phyloP scores from a whole-genome alignment of 2,113 vertebrate genomes.

The Atherinomorus stipes region DNA sequence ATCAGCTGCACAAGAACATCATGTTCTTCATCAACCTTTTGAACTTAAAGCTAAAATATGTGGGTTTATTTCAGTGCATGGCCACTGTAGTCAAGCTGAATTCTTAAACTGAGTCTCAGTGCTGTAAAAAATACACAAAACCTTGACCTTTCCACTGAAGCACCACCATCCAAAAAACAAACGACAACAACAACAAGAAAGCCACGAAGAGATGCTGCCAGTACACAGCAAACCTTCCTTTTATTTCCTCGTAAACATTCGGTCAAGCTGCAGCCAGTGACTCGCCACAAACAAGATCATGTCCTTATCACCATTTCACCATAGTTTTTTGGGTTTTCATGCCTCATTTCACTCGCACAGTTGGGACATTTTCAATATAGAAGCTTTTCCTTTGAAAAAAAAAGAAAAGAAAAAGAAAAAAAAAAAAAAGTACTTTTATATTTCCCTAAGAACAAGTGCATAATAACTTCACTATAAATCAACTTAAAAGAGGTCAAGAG shows the following conservation, averaged over 20 bases:
- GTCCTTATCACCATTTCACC: neutral
- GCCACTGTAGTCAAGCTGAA: constrained; percentile 54
- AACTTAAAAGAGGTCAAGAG: constrained; percentile 34
- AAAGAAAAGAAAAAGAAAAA: too few relatives aligned
- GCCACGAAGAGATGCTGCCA: constrained; percentile 13
- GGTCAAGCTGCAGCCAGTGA: constrained; percentile 15
- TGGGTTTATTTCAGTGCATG: constrained; percentile 33
- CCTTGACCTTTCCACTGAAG: constrained; percentile 51
- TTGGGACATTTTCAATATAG: neutral
- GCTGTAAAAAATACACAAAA: constrained; percentile 29
- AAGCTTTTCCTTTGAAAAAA: neutral
- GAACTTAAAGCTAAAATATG: constrained; percentile 42
- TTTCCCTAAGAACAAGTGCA: constrained; percentile 18
- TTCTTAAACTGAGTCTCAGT: constrained; percentile 55
- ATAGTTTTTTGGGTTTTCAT: too few relatives aligned
- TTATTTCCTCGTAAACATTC: neutral
- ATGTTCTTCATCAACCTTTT: constrained; percentile 5
- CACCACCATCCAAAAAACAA: neutral
- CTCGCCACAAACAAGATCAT: constrained; percentile 8
- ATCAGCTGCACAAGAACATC: neutral
- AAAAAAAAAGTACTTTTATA: neutral
- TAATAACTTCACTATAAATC: constrained; percentile 35
- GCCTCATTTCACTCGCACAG: neutral
- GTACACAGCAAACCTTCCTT: neutral
- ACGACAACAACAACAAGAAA: fast-evolving